Conservation (phyloP, 2,113 vertebrate genomes). For the Chinchilla lanigera region DNA sequence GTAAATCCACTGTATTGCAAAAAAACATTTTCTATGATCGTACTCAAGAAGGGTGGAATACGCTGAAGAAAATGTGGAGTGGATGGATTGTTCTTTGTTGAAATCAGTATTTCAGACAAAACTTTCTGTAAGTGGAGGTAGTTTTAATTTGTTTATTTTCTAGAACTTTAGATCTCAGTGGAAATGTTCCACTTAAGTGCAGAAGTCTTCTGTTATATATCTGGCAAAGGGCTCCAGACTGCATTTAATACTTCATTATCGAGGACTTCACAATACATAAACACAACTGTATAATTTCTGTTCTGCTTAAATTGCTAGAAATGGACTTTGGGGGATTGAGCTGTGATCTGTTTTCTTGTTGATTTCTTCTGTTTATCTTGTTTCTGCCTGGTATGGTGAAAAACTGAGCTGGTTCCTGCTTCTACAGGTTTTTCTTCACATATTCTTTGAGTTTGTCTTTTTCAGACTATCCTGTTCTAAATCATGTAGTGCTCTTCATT, state of each 20-base stretch:
- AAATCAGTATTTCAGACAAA: not conserved
- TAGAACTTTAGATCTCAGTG: not conserved
- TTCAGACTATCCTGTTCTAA: not conserved
- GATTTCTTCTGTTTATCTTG: not conserved
- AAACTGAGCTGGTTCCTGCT: not conserved
- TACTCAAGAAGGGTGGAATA: not conserved
- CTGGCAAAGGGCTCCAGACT: not conserved
- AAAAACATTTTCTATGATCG: not conserved
- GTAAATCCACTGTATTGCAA: not conserved
- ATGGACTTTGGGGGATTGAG: not conserved
- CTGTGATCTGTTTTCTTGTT: not conserved
- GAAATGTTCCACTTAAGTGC: not conserved
- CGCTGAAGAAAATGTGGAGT: not conserved
- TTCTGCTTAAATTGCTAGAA: not conserved
- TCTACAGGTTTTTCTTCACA: not conserved
- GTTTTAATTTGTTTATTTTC: constrained; percentile 8
- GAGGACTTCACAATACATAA: not conserved
- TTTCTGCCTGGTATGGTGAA: not conserved
- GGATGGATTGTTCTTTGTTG: not conserved
- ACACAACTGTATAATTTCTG: not conserved
- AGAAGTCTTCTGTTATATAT: not conserved
- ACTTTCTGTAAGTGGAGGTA: not conserved
- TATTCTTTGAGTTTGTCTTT: not conserved
- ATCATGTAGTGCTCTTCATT: not conserved
- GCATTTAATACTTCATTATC: not conserved